A percentile compares a stretch with the other conserved stretches of the same genome.
These are phyloP conservation scores for Glossophaga mutica DNA, from an alignment of 2,797 vertebrate genomes.

Conservation along the genomic window DNA sequence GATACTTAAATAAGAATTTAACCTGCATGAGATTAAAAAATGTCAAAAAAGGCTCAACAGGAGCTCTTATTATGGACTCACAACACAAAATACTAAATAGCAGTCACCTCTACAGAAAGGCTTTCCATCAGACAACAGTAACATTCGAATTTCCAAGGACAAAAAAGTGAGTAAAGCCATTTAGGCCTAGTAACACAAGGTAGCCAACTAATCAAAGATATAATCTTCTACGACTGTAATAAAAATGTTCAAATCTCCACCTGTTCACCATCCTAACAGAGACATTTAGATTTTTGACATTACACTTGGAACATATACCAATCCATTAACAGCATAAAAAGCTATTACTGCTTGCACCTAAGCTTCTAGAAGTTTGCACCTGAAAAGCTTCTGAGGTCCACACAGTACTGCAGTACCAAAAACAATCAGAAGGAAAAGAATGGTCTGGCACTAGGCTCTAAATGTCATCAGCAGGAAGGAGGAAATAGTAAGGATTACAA, in stretches of 20 bases:
- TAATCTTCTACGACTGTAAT: not conserved
- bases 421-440: conserved; percentile 63
- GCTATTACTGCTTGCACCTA: conserved; percentile 73
- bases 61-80: not conserved
- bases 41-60: not conserved
- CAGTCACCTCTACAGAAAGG: not conserved
- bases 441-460: conserved; percentile 77
- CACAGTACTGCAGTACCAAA: conserved; percentile 47
- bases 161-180: conserved; percentile 12
- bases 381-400: conserved; percentile 76
- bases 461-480: conserved; percentile 22
- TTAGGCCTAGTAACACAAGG: not conserved
- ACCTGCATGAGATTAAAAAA: not conserved
- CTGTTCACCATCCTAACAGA: not conserved
- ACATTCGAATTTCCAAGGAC: conserved; percentile 14
- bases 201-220: not conserved
- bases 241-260: not conserved
- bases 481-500: conserved; percentile 43
- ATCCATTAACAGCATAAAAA: conserved; percentile 28
- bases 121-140: not conserved
- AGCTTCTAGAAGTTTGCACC: conserved; percentile 81
- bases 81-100: not conserved
- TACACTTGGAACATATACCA: not conserved
- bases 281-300: not conserved
- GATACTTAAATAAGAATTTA: conserved; percentile 10